Percentiles rank a stretch among this genome's conserved stretches.
Evolutionary conservation across 2,888 invertebrate genomes (phyloP).

Genomic region (Agonopterix alstromeriana): DNA sequence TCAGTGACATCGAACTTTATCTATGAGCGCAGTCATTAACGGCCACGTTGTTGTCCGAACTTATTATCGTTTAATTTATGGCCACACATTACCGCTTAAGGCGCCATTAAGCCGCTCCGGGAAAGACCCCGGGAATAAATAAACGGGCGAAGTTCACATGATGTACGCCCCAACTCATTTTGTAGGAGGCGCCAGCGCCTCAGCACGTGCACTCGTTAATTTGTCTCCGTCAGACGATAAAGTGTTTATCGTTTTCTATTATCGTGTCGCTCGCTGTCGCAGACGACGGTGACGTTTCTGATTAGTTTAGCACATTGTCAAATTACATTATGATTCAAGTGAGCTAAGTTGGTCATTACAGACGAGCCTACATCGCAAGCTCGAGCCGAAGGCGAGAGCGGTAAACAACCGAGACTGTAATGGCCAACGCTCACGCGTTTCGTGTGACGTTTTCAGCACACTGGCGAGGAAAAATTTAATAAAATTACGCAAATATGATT

Average conservation of each 20-base stretch:
- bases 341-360: too few relatives aligned
- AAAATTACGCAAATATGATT: too few relatives aligned
- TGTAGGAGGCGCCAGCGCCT: conserved; percentile 12
- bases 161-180: conserved; percentile 39
- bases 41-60: conserved; percentile 67
- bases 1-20: conserved; percentile 2
- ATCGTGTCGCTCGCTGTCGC: conserved; percentile 13
- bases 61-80: conserved; percentile 75
- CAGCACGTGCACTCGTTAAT: conserved; percentile 39
- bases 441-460: too few relatives aligned
- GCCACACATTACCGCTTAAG: conserved; percentile 71
- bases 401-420: too few relatives aligned
- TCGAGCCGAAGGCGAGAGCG: too few relatives aligned
- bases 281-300: too few relatives aligned
- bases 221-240: conserved; percentile 56
- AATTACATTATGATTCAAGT: too few relatives aligned
- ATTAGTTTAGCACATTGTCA: too few relatives aligned
- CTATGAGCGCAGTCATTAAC: conserved; percentile 35
- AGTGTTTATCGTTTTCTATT: conserved; percentile 57
- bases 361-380: too few relatives aligned
- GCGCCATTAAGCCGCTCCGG: conserved; percentile 57
- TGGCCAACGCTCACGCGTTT: too few relatives aligned
- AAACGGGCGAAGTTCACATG: conserved; percentile 52
- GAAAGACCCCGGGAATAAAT: conserved; percentile 51
- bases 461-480: too few relatives aligned